Evolutionary conservation across 2,113 vertebrate species (phyloP), one percentile per base, ranked within the genome.

Genomic region (Callopanchax toddi): DNA sequence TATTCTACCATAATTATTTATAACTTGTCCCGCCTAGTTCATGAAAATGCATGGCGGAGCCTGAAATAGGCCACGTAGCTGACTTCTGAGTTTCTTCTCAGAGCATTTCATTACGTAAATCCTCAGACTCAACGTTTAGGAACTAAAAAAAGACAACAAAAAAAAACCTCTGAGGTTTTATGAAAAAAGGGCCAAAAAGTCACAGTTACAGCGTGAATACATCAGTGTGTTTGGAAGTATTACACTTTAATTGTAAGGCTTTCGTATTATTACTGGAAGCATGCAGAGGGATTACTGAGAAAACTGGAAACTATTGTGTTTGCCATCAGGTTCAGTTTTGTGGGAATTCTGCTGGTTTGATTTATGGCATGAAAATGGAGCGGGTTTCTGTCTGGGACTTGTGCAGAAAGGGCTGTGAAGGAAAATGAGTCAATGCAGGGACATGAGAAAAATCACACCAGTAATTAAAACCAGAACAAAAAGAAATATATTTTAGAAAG

Each of bases 1-100:
- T 70, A 71, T 76, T 81, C 25, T 54, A 20, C 61, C 63, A 54
- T 72, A 50, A 69, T 63, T 85, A 79, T 87, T 71, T 74, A 85
- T 85, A 78, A 81, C 52, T 32, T 32, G n/a, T 63, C 59, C 54
- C 62, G 68, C 66, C n/a, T 73, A 79, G 87, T 50, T 87, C 79
- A 81, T 73, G 21, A 2, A 39, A 67, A 64, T 65, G 81, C 63
- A 54, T 26, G 64, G 10, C 12, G 44, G 20, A 59, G 64, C 64
- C 65, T 58, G 56, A 78, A 59, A 65, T 62, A 78, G 70, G 64
- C 43, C 64, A 39, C 65, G 46, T n/a, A 13, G 17, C 46, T 46
- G 75, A 20, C 49, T 57, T 20, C 62, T 15, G 54, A 63, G 65
- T 40, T 60, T 61, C n/a, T 32, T 62, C 70, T 67, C 59, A 82